Evolutionary conservation across 2,888 invertebrate species (phyloP).

Genomic region (Perizoma flavofasciatum): DNA sequence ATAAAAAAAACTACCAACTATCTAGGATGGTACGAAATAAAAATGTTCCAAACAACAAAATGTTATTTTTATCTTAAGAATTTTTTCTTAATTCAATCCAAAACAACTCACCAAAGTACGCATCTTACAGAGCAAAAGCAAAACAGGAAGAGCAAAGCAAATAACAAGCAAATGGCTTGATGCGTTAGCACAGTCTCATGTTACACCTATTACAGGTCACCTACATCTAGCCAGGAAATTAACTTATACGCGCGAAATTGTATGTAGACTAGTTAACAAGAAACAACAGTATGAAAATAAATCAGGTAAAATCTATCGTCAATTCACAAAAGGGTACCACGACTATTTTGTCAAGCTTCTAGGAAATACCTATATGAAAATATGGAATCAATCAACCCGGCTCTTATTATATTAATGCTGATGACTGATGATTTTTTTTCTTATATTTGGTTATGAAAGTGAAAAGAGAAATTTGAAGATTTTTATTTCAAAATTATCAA

Average conservation of each 20-base stretch:
- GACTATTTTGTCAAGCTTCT: no score
- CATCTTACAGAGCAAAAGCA: constrained; percentile 16
- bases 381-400: no score
- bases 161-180: constrained; percentile 44
- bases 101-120: constrained; percentile 3
- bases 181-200: constrained; percentile 45
- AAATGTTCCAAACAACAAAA: background rate
- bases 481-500: no score
- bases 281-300: constrained; percentile 4
- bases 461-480: no score
- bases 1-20: no score
- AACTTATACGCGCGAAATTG: constrained; percentile 35
- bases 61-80: constrained; percentile 1
- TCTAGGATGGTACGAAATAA: no score
- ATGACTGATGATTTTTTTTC: no score
- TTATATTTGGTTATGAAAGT: no score
- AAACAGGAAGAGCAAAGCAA: constrained; percentile 48
- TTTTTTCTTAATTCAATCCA: constrained; percentile 12
- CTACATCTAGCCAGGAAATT: constrained; percentile 47
- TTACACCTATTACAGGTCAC: constrained; percentile 41
- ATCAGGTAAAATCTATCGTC: background rate
- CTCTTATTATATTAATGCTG: no score
- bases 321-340: background rate
- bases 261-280: constrained; percentile 27
- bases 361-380: no score